Evolutionary conservation across 2,797 vertebrate genomes (phyloP).

Genomic region (Enteromius viviparus): DNA sequence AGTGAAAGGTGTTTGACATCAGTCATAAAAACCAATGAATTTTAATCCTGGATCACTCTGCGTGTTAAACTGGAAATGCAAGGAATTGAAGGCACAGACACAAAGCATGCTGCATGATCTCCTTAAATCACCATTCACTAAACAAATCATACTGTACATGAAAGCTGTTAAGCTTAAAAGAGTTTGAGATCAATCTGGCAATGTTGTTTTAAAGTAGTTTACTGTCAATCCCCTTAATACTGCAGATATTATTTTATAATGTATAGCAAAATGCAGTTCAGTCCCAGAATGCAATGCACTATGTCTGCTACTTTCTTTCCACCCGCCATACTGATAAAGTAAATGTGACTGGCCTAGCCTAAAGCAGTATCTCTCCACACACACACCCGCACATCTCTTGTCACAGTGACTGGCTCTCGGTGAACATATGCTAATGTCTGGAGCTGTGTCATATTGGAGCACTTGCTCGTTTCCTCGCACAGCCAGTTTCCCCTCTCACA

Average conservation of each 20-base stretch:
- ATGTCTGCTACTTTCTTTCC: constrained; percentile 13
- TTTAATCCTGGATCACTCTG: constrained; percentile 10
- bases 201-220: background rate
- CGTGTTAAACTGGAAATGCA: background rate
- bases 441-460: constrained; percentile 31
- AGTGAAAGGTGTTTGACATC: constrained; percentile 32
- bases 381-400: constrained; percentile 26
- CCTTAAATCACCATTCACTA: background rate
- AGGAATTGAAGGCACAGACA: background rate
- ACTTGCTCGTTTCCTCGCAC: constrained; percentile 6
- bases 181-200: background rate
- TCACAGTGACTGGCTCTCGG: constrained; percentile 33
- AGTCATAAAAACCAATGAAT: constrained; percentile 20
- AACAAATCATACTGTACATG: background rate
- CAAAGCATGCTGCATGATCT: background rate
- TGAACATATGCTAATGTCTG: constrained; percentile 58
- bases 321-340: constrained; percentile 15
- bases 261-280: background rate
- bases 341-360: constrained; percentile 38
- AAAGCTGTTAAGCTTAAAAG: background rate
- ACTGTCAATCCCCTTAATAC: background rate
- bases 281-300: background rate
- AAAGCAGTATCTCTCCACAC: constrained; percentile 26
- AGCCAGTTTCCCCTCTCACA: constrained; percentile 36
- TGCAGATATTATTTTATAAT: background rate